Conservation (phyloP, 2,888 invertebrate species). For the Trimorus sp. region DNA sequence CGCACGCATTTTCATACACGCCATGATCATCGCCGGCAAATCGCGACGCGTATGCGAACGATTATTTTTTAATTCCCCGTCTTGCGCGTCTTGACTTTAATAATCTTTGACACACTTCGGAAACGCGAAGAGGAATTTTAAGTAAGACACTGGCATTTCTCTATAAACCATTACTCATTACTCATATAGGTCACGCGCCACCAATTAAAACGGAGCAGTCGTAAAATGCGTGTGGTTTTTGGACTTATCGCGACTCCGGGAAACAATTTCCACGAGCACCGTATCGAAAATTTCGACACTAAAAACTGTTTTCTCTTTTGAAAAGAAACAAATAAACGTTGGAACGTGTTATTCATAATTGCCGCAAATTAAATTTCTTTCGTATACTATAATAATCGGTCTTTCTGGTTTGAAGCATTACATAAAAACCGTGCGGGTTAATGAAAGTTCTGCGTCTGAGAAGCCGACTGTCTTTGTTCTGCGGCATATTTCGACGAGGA, state of each 20-base stretch:
- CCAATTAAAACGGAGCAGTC: conserved; percentile 43
- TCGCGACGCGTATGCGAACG: conserved; percentile 12
- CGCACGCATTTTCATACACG: conserved; percentile 9
- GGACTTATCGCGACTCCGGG: too few species aligned
- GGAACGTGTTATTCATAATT: conserved; percentile 53
- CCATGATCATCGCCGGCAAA: conserved; percentile 34
- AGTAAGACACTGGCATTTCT: conserved; percentile 31
- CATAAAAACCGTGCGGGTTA: conserved; percentile 55
- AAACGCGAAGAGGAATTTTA: conserved; percentile 31
- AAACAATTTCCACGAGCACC: conserved; percentile 24
- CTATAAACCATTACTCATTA: conserved; percentile 29
- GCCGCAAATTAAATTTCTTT: conserved; percentile 58
- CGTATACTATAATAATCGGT: conserved; percentile 50
- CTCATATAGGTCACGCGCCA: conserved; percentile 54
- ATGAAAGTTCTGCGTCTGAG: conserved; percentile 54
- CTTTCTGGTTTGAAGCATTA: conserved; percentile 41
- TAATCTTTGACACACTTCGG: conserved; percentile 24
- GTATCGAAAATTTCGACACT: background rate
- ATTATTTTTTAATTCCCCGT: conserved; percentile 23
- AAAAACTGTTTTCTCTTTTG: conserved; percentile 47
- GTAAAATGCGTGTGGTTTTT: conserved; percentile 40
- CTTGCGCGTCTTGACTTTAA: conserved; percentile 1
- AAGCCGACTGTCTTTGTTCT: conserved; percentile 53
- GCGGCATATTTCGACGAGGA: conserved; percentile 47
- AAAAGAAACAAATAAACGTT: conserved; percentile 39